Percentiles rank a stretch among this genome's conserved stretches.
Conservation (phyloP, 53 echinoderm and acorn worm genomes). For the Mesocentrotus franciscanus region DNA sequence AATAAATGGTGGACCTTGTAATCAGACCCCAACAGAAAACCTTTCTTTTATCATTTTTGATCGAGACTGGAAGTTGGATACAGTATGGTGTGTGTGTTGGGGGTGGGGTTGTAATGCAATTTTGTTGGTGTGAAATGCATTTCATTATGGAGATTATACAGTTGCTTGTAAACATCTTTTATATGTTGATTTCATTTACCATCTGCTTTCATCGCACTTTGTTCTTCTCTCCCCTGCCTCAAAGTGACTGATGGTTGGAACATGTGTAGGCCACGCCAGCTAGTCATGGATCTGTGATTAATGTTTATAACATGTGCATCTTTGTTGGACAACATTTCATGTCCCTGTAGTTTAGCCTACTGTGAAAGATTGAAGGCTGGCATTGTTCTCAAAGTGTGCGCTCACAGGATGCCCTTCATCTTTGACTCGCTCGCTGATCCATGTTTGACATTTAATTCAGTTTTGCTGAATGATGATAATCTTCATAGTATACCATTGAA, state of each 20-base stretch:
- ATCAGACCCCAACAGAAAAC: neutral
- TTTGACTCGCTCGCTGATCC: neutral
- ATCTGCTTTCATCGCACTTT: neutral
- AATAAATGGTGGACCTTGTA: neutral
- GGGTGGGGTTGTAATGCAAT: neutral
- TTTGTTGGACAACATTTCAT: conserved; percentile 16
- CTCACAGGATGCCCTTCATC: conserved; percentile 38
- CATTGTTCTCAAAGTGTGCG: conserved; percentile 1
- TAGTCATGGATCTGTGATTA: conserved; percentile 16
- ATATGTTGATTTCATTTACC: conserved; percentile 28
- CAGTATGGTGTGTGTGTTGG: neutral
- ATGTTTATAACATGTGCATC: conserved; percentile 33
- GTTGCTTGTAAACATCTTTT: neutral
- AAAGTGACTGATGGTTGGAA: neutral
- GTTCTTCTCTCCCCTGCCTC: neutral
- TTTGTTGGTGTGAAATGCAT: neutral
- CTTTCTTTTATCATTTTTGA: neutral
- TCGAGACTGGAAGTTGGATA: neutral
- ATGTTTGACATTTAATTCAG: neutral
- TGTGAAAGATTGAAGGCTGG: neutral
- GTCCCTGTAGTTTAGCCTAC: neutral
- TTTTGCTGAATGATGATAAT: neutral
- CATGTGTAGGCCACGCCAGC: conserved; percentile 34
- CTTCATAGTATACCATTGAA: neutral
- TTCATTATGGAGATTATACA: conserved; percentile 5